Evolutionary conservation across 2,888 invertebrate species (phyloP), one percentile per base, ranked within the genome.

Genomic region (Zygaena filipendulae): DNA sequence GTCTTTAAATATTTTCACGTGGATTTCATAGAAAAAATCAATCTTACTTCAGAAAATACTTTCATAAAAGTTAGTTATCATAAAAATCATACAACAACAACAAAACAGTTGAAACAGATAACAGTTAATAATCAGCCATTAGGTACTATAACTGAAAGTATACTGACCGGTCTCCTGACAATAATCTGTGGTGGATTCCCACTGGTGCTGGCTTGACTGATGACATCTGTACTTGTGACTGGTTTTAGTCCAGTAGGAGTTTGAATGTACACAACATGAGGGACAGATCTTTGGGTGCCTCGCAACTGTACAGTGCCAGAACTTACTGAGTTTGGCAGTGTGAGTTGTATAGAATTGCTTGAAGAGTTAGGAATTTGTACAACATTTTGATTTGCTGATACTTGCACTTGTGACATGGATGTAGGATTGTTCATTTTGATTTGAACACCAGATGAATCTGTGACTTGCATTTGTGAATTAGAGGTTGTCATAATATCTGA

Each of bases 201-300:
- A 52, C 72, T 77, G 11, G 74, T 70, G 47, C 72, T 75, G 37
- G 72, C 72, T 52, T 77, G 77, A 36, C 64, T 74, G 39, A 75
- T 75, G 19, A 79, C 69, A 21, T 81, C 80, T 3, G 74, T 67
- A 36, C 71, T 75, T 3, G 71, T 59, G 23, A 79, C 72, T 4
- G 77, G 69, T 40, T 80, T 80, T 41, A 82, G 45, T 13, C 81
- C 81, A 9, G 74, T 66, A 1, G 82, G 79, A 12, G 82, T 81
- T 52, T 84, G 84, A 30, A 85, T 83, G 45, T 84, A 85, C 20
- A 85, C 82, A 39, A 85, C 68, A 42, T 83, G 84, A n/a, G 84
- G 67, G 39, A 83, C 62, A 21, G 74, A 53, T 31, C 80, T 55
- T 0, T 58, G 48, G 1, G 63, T 38, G 12, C 69, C 67, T 29